phyloP scores from a whole-genome alignment of 2,113 vertebrate genomes.

The Lathamus discolor region DNA sequence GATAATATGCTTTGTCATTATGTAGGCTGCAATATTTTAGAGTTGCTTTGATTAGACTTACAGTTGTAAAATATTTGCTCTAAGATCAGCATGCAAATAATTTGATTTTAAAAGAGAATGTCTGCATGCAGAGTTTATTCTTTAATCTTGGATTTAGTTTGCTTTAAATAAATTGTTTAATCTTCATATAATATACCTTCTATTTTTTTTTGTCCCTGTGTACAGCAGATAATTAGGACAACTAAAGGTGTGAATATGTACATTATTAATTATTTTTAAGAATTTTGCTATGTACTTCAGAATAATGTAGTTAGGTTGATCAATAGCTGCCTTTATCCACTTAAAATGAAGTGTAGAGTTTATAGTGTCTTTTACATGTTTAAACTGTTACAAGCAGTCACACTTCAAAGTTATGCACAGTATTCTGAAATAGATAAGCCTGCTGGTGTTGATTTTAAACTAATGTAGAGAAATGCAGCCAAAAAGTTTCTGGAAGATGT shows the following conservation, averaged over 20 bases:
- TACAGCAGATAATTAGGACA: not conserved
- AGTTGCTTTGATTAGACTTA: not conserved
- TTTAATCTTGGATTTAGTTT: not conserved
- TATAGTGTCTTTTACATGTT: not conserved
- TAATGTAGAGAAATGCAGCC: not conserved
- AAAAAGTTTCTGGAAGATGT: conserved; percentile 46
- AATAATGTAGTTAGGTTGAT: not conserved
- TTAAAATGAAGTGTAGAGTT: not conserved
- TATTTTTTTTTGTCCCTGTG: not conserved
- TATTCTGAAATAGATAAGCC: conserved; percentile 1
- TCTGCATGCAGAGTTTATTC: not conserved
- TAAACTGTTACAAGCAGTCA: not conserved
- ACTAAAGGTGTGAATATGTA: not conserved
- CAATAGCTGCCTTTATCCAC: not conserved
- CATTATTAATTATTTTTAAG: not conserved
- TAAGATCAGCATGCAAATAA: not conserved
- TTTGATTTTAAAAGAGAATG: not conserved
- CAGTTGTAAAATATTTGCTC: not conserved
- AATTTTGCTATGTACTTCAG: not conserved
- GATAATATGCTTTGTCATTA: not conserved
- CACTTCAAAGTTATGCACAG: not conserved
- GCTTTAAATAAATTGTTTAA: not conserved
- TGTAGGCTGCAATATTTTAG: not conserved
- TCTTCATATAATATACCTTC: not conserved
- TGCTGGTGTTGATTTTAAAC: not conserved